These are phyloP conservation scores for Vollenhovia emeryi DNA, from an alignment of 1,140 invertebrate genomes.

Conservation along the genomic window DNA sequence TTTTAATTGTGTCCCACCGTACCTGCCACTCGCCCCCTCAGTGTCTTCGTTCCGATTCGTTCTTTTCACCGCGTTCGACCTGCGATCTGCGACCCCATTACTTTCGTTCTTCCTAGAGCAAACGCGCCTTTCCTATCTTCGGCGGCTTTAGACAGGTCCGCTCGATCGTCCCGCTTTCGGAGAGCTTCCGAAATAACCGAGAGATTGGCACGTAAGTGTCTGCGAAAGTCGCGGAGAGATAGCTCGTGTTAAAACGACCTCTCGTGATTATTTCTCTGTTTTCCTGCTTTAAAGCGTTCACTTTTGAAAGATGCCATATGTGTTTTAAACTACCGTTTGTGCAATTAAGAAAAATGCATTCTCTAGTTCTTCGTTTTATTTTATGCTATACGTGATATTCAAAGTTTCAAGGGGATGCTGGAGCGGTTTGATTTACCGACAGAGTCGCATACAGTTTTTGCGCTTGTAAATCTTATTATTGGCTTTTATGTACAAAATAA, in stretches of 20 bases:
- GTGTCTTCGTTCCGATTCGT: neutral
- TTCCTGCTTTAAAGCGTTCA: neutral
- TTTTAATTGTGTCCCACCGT: conserved; percentile 75
- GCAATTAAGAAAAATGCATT: neutral
- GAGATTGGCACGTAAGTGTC: neutral
- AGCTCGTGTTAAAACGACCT: neutral
- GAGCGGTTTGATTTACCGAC: too few relatives aligned
- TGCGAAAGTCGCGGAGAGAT: neutral
- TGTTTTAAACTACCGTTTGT: neutral
- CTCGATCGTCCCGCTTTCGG: neutral
- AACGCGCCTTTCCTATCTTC: neutral
- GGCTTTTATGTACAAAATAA: too few relatives aligned
- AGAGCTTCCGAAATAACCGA: neutral
- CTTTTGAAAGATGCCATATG: neutral
- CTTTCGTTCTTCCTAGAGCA: conserved; percentile 25
- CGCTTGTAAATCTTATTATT: too few relatives aligned
- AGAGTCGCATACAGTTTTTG: too few relatives aligned
- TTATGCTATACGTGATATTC: neutral
- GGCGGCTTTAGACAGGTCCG: neutral
- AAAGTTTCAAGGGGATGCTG: too few relatives aligned
- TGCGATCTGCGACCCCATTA: conserved; percentile 62
- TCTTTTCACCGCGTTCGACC: conserved; percentile 52
- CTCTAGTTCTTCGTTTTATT: neutral
- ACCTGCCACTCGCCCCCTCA: conserved; percentile 23
- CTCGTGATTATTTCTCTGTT: neutral